Evolutionary conservation across 2,797 vertebrate species (phyloP), one percentile per base, ranked within the genome.

Genomic region (Harpagifer antarcticus): DNA sequence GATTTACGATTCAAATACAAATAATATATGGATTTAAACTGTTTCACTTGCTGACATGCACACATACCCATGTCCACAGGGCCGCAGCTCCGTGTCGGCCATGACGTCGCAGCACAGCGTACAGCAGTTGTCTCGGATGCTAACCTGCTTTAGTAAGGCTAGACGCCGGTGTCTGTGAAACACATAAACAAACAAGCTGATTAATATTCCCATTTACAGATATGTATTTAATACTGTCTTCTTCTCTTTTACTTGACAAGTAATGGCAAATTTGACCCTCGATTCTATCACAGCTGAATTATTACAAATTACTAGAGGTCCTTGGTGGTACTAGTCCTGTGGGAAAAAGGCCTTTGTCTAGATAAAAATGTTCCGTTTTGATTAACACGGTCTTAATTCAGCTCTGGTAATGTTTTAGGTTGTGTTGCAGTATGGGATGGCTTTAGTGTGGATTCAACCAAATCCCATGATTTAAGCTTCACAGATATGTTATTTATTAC

Each of bases 121-220:
- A 92, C 98, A 99, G 94, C 98, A 99, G 95, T 99, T 99, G 89
- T 99, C 98, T 86, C 96, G 91, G 91, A 99, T 99, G 87, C 97
- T 99, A 83, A 99, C 97, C 94, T 99, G 98, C 93, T 98, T 99
- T 88, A 99, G 82, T 91, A 99, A 93, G 84, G 98, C 98, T 87
- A 96, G 89, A 53, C 94, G 95, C 42, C 95, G 91, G 78, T 95
- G 95, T 91, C 92, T 95, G 78, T 37, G 52, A 74, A 76, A 45
- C 44, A 68, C 3, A 57, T 9, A 13, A 45, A 55, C 5, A 57
- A 50, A 56, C 31, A 56, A 52, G 48, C 3, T 54, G 9, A 58
- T 23, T 37, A 14, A 56, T 33, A n/a, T 56, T 43, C 14, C 4
- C 14, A 62, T 20, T 55, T 40, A 48, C 10, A 62, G 20, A 57